Conservation (phyloP, 37 sponge, comb jelly and placozoan genomes). For the Agelas oroides region DNA sequence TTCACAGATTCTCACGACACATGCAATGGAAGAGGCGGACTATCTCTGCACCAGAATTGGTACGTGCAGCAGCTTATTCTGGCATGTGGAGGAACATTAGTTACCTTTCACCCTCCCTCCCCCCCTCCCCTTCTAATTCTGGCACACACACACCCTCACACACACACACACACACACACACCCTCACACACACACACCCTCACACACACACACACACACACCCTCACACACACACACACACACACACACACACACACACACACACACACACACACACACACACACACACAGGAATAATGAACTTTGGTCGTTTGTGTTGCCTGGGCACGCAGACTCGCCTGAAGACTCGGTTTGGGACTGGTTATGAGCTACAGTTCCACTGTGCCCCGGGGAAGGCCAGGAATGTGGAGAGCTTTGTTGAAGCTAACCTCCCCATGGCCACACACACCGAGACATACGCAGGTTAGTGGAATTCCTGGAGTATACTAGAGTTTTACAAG, state of each 20-base stretch:
- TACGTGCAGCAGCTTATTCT: neutral
- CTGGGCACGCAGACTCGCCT: slow-evolving; percentile 74
- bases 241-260: too few species aligned
- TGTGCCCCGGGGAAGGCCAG: slow-evolving; percentile 31
- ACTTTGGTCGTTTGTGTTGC: slow-evolving; percentile 65
- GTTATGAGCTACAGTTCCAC: slow-evolving; percentile 81
- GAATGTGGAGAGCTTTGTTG: slow-evolving; percentile 65
- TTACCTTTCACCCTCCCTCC: neutral
- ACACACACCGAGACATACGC: slow-evolving; percentile 75
- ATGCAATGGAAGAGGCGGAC: slow-evolving; percentile 87
- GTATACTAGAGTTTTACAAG: too few species aligned
- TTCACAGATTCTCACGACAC: slow-evolving; percentile 78
- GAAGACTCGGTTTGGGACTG: slow-evolving; percentile 80
- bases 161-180: too few species aligned
- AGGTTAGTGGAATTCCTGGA: slow-evolving; percentile 55
- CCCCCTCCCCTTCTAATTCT: too few species aligned
- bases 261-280: too few species aligned
- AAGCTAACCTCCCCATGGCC: slow-evolving; percentile 31
- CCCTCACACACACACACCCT: too few species aligned
- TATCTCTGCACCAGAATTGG: slow-evolving; percentile 79
- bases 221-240: too few species aligned
- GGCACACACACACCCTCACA: too few species aligned
- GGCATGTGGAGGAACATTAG: neutral
- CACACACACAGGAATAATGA: slow-evolving; percentile 68
- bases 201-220: too few species aligned